These are phyloP conservation scores for Meloe dianella DNA, from an alignment of 2,888 invertebrate species.

Conservation along the genomic window DNA sequence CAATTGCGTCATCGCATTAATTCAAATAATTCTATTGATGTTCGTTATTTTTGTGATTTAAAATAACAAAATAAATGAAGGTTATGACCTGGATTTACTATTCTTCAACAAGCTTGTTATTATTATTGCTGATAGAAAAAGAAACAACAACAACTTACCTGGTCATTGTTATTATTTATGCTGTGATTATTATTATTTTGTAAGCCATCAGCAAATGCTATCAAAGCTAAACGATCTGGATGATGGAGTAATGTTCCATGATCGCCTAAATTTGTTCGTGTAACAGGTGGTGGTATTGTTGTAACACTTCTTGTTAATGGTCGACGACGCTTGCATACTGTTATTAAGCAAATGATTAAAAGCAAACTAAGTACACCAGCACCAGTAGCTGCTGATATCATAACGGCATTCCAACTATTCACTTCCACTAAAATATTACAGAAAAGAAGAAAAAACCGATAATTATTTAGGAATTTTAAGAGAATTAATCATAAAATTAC, in stretches of 20 bases:
- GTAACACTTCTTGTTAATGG: constrained; percentile 48
- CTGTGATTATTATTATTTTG: constrained; percentile 41
- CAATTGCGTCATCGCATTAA: constrained; percentile 29
- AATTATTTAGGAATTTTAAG: neutral
- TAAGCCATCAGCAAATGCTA: constrained; percentile 63
- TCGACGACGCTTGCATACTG: constrained; percentile 53
- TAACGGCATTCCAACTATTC: constrained; percentile 45
- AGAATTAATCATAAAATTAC: constrained; percentile 39
- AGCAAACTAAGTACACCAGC: constrained; percentile 55
- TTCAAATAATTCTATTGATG: too few relatives aligned
- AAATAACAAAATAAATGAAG: neutral
- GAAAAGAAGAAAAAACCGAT: constrained; percentile 15
- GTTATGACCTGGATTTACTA: neutral
- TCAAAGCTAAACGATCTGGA: constrained; percentile 63
- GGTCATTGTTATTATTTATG: constrained; percentile 36
- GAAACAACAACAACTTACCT: too few relatives aligned
- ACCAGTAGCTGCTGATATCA: constrained; percentile 57
- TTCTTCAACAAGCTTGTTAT: neutral
- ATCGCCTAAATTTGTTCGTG: constrained; percentile 48
- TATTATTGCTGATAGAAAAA: neutral
- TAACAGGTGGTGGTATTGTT: constrained; percentile 47
- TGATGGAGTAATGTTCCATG: constrained; percentile 56
- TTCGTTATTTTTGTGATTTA: neutral
- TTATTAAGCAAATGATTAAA: constrained; percentile 53
- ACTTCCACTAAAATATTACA: constrained; percentile 46